phyloP scores from a whole-genome alignment of 2,113 vertebrate genomes.

The Glaucomys volans region DNA sequence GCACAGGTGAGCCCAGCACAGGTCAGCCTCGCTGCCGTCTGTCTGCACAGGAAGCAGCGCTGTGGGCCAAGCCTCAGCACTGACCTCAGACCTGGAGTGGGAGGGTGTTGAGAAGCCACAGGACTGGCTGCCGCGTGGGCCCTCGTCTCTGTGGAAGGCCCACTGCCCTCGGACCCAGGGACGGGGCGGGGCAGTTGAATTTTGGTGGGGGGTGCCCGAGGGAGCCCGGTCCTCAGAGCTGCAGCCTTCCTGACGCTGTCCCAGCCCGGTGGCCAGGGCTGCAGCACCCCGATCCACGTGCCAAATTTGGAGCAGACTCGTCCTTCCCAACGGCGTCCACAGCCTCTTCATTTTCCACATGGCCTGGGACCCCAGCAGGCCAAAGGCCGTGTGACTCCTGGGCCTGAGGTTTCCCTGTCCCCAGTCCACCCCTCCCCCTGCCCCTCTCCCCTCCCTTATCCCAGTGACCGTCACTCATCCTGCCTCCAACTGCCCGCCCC shows the following conservation, averaged over 20 bases:
- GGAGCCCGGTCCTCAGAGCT: too few species aligned
- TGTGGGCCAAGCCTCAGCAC: background rate
- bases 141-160: background rate
- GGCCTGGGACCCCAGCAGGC: too few species aligned
- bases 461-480: background rate
- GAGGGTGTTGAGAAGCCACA: background rate
- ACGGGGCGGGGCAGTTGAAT: background rate
- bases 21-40: background rate
- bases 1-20: too few species aligned
- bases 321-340: background rate
- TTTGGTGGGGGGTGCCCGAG: too few species aligned
- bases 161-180: background rate
- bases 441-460: too few species aligned
- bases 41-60: background rate
- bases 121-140: background rate
- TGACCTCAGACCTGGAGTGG: background rate
- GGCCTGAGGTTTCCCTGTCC: background rate
- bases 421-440: too few species aligned
- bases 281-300: background rate
- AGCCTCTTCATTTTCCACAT: background rate
- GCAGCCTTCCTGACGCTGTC: too few species aligned
- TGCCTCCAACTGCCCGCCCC: background rate
- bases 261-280: background rate
- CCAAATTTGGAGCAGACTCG: fast-evolving
- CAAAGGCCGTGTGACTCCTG: too few species aligned